phyloP scores from a whole-genome alignment of 2,888 invertebrate genomes.

The Rhamphomyia laevipes region DNA sequence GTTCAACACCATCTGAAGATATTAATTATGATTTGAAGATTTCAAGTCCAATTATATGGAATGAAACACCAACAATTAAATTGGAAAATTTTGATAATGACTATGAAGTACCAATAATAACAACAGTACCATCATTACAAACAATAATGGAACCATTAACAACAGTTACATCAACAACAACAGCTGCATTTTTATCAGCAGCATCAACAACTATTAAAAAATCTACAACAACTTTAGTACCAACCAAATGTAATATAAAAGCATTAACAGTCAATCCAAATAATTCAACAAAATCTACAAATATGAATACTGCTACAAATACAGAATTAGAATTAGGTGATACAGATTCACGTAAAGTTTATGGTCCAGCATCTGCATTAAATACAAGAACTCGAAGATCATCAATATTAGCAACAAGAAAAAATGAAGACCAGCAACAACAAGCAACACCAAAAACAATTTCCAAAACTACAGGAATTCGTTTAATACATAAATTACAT shows the following conservation, averaged over 20 bases:
- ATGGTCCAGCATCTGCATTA: not conserved
- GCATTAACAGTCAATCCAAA: no score
- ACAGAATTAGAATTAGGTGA: not conserved
- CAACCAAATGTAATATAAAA: not conserved
- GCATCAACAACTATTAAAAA: not conserved
- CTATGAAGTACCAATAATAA: conserved; percentile 17
- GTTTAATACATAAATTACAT: not conserved
- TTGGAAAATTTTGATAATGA: conserved; percentile 26
- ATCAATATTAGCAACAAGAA: not conserved
- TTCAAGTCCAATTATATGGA: conserved; percentile 36
- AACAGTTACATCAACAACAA: conserved; percentile 24
- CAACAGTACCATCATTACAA: conserved; percentile 19
- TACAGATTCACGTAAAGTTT: not conserved
- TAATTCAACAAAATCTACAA: not conserved
- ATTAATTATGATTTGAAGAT: conserved; percentile 35
- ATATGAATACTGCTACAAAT: not conserved
- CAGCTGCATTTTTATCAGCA: not conserved
- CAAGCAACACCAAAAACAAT: not conserved
- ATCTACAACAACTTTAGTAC: not conserved
- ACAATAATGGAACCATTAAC: conserved; percentile 25
- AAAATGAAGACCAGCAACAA: not conserved
- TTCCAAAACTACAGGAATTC: not conserved
- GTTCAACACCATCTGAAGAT: conserved; percentile 7
- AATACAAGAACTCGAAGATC: not conserved
- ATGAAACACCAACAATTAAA: conserved; percentile 27